A percentile compares a stretch with the other conserved stretches of the same genome.
Conservation (phyloP, 2,113 vertebrate genomes). For the Pardalotus punctatus region DNA sequence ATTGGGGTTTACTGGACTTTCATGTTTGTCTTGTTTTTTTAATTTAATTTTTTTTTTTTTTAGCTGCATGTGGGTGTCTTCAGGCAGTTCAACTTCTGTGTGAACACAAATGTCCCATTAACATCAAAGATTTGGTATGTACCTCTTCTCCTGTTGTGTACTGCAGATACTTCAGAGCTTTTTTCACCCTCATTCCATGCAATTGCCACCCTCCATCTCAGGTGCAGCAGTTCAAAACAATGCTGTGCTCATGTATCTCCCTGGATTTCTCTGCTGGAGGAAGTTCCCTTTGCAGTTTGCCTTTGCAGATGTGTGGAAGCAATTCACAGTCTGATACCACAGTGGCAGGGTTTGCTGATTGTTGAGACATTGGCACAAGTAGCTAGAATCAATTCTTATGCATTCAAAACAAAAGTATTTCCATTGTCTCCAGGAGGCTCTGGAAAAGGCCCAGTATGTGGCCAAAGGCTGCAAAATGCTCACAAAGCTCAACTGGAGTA, state of each 20-base stretch:
- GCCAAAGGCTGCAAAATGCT: background rate
- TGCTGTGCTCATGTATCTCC: background rate
- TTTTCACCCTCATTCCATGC: background rate
- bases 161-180: background rate
- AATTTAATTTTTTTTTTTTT: background rate
- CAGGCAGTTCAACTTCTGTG: conserved; percentile 85
- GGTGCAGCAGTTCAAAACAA: background rate
- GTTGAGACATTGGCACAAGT: background rate
- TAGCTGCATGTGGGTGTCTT: conserved; percentile 83
- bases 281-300: background rate
- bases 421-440: background rate
- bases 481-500: background rate
- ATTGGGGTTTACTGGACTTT: background rate
- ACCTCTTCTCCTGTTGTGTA: background rate
- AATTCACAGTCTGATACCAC: background rate
- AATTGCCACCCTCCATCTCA: background rate
- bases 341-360: background rate
- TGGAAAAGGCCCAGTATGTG: background rate
- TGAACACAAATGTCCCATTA: conserved; percentile 85
- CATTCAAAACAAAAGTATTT: background rate
- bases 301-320: background rate
- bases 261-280: background rate
- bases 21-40: background rate
- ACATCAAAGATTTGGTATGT: conserved; percentile 89
- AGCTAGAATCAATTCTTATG: background rate